A percentile compares a stretch with the other conserved stretches of the same genome.
Evolutionary conservation across 2,113 vertebrate genomes (phyloP).

Genomic region (Piaya cayana): DNA sequence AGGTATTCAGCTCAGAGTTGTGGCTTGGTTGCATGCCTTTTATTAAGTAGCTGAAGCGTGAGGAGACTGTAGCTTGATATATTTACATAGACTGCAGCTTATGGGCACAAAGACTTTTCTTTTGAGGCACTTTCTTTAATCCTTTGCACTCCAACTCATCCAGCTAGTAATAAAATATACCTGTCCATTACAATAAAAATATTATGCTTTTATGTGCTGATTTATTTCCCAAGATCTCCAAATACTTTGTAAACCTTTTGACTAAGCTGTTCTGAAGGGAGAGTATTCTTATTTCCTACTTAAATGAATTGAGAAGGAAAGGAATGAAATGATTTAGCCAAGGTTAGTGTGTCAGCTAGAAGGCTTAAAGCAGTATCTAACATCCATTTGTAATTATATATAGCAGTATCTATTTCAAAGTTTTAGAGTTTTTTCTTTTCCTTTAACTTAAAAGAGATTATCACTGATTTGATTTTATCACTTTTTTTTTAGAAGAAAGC

Average conservation of each 20-base stretch:
- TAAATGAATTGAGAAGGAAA: neutral
- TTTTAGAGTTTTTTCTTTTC: neutral
- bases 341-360: neutral
- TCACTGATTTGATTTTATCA: neutral
- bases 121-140: conserved; percentile 15
- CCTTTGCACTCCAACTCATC: neutral
- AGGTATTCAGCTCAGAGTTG: conserved; percentile 59
- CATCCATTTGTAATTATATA: neutral
- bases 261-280: neutral
- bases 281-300: neutral
- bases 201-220: neutral
- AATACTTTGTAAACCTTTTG: neutral
- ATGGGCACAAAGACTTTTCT: neutral
- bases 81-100: conserved; percentile 23
- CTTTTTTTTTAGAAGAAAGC: neutral
- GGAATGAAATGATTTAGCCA: neutral
- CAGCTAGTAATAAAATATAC: neutral
- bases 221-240: neutral
- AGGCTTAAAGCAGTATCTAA: neutral
- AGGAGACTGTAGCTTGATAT: conserved; percentile 64
- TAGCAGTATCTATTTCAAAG: neutral
- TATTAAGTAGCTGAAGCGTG: conserved; percentile 65
- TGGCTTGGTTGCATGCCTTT: conserved; percentile 66
- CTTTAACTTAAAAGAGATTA: neutral
- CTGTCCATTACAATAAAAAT: neutral